Base-by-base conservation (phyloP, 2,888 invertebrate genomes). In the Drosophila birchii region DNA sequence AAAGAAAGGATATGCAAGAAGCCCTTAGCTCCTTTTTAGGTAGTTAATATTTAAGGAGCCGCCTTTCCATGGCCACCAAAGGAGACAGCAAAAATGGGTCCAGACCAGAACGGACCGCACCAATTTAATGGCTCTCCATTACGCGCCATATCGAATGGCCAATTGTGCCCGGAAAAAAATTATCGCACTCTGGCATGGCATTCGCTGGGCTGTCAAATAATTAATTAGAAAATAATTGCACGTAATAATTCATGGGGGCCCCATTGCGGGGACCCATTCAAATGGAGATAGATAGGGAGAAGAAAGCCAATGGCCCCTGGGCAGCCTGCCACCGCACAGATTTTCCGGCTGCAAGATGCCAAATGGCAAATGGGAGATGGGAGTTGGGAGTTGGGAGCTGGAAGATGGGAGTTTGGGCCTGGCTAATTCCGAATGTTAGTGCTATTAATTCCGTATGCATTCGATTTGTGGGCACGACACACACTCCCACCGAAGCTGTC, bases 151-250 rank as follows among this genome's bases (percentile, higher is more conserved):
- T 58, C 58, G 58, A 76, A 68, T 62, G 73, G 72, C 70, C 73
- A 73, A 81, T 84, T 77, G 61, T 71, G 78, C 49, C 53, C 61
- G 4, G 4, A 18, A 20, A 51, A 88, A 81, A 83, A 82, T 85
- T 85, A 85, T 86, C 86, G 74, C 88, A 74, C 79, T 58, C 55
- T 66, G 58, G 72, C 72, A 75, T 44, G 58, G 47, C 53, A 59
- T 69, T 71, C 71, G 76, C 75, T 71, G 60, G 54, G 64, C 81
- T 88, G 86, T 86, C 88, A 89, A 86, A 86, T 86, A 86, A 86
- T 86, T 86, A 86, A 86, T 86, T 89, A 89, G 86, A 86, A 86
- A 88, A 89, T 86, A 86, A 86, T 86, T 89, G 89, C 89, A 79
- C 75, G 84, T 76, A 89, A 89, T 86, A 89, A 86, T 89, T 86